Evolutionary conservation across 2,888 invertebrate species (phyloP), one percentile per base, ranked within the genome.

Genomic region (Drosophila prolongata): DNA sequence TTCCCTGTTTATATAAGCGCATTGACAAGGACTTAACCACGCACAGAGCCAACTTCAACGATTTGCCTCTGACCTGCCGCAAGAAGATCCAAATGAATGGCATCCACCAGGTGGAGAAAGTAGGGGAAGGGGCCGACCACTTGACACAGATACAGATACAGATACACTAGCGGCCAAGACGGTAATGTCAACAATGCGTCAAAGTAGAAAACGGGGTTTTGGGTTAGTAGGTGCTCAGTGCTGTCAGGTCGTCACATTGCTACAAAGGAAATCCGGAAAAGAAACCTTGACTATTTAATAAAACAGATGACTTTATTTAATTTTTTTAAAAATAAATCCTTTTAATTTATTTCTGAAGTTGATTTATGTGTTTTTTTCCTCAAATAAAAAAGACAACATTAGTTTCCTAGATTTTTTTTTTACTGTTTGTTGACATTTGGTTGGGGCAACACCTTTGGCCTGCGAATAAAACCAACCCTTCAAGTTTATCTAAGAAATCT

Each of bases 21-120:
- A 64, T 62, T 68, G 68, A 72, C 54, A 60, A 77, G 78, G 80
- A 76, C 78, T 80, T 86, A 77, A 77, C 79, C 76, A 78, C 75
- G 73, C 77, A 65, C 56, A 75, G 74, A 76, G 67, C 54, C 68
- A 78, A 75, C 70, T 80, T 80, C 74, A 81, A 79, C 75, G 78
- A 81, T 81, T 81, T 80, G 72, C 78, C 80, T 82, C 75, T 77
- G 77, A 80, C 77, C 83, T 80, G 80, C 67, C 76, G 71, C 74
- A 85, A 65, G 73, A 70, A 47, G 58, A 74, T 66, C 62, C 55
- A 76, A 76, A 84, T 78, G 76, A 82, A 84, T 79, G 77, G 56
- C 61, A 67, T 16, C 62, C 38, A 69, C 19, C 54, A 58, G 44
- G 54, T 35, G 57, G 34, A 14, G 37, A 60, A 46, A 35, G 58